Percentiles rank a stretch among this genome's conserved stretches.
Conservation (phyloP, 2,797 vertebrate species). For the Glyptemys insculpta region DNA sequence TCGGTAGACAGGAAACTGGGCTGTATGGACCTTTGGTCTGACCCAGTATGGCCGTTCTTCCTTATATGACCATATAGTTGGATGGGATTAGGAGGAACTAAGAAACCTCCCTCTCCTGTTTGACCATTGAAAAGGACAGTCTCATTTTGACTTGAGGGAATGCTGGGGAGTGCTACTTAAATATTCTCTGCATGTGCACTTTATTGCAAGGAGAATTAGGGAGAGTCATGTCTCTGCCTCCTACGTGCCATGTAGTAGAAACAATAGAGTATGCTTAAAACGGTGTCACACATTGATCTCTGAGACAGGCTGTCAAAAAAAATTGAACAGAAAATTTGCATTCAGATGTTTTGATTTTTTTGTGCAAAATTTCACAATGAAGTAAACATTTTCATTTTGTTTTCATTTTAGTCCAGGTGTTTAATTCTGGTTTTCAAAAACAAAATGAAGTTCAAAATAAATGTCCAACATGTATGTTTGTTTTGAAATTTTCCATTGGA, state of each 20-base stretch:
- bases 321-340: not conserved
- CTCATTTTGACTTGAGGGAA: not conserved
- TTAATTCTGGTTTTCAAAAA: not conserved
- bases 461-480: not conserved
- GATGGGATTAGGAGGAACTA: not conserved
- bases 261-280: not conserved
- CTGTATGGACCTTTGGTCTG: no score
- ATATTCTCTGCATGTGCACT: not conserved
- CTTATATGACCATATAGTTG: not conserved
- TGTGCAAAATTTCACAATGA: not conserved
- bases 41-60: not conserved
- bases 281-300: not conserved
- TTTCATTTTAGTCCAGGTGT: not conserved
- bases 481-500: not conserved
- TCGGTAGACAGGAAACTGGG: no score
- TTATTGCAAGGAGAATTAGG: not conserved
- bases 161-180: not conserved
- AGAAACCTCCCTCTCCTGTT: not conserved
- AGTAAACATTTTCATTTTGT: not conserved
- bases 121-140: not conserved
- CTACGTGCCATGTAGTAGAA: not conserved
- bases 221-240: not conserved
- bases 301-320: no score
- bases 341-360: not conserved
- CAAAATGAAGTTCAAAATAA: not conserved